A percentile compares a stretch with the other conserved stretches of the same genome.
phyloP scores from a whole-genome alignment of 2,113 vertebrate species.

The Xiphorhynchus elegans region DNA sequence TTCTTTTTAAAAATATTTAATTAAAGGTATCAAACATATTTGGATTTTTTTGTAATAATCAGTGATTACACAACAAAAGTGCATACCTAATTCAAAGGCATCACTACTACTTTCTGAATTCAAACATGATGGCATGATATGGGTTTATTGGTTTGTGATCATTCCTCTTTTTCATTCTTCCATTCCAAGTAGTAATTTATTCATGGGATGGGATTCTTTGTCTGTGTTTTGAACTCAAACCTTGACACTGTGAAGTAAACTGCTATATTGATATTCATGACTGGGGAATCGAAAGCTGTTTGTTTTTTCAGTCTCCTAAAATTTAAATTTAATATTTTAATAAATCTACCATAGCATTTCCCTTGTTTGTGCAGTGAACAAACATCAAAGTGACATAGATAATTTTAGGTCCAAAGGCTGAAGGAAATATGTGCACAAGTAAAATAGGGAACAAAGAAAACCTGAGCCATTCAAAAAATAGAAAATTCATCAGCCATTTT shows the following conservation, averaged over 20 bases:
- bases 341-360: background rate
- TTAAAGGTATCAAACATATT: background rate
- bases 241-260: conserved; percentile 32
- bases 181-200: conserved; percentile 43
- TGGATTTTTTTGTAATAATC: background rate
- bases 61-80: background rate
- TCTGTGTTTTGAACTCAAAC: conserved; percentile 28
- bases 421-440: background rate
- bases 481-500: background rate
- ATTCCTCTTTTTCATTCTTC: background rate
- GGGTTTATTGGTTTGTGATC: background rate
- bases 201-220: conserved; percentile 50
- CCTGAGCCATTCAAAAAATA: background rate
- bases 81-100: background rate
- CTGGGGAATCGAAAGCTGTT: conserved; percentile 56
- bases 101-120: background rate
- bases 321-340: conserved; percentile 56
- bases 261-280: conserved; percentile 60
- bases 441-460: background rate
- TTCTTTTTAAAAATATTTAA: background rate
- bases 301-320: conserved; percentile 25
- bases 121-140: background rate
- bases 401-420: background rate
- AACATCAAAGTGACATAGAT: background rate
- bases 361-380: background rate